Base-by-base conservation (phyloP, 2,113 vertebrate genomes). In the Phylloscopus trochilus region DNA sequence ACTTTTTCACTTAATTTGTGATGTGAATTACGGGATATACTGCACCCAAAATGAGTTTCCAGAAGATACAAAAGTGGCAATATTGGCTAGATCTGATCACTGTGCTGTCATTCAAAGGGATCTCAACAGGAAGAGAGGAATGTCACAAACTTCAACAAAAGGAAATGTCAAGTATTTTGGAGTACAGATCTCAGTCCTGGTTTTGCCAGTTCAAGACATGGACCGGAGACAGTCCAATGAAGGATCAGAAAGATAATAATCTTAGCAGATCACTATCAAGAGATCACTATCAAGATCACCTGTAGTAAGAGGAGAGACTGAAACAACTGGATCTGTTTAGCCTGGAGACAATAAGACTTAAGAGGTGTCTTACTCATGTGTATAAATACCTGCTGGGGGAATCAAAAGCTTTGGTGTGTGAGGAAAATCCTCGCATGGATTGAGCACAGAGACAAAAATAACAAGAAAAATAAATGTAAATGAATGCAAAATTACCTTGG, bases 311-410 rank as follows among this genome's bases (percentile, higher is more conserved):
- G 41, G 8, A 77, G n/a, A 84, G 46, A 4, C 27, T 87, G 31
- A 90, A 37, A 47, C 3, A 90, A 16, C 10, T 47, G 13, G 9
- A n/a, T 35, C 15, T 91, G 31, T 74, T 84, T 77, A 81, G 22
- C 24, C 24, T 77, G 11, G 4, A 56, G 24, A 43, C 2, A 26
- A 44, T 41, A 52, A n/a, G 3, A 3, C 12, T 66, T 9, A 62
- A 59, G 41, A 41, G 3, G 7, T 10, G 41, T 53, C 8, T 64
- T 70, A 30, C 17, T 72, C 0, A 3, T 16, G 0, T 28, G 0
- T 20, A 27, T 31, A 85, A 46, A 66, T 28, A 35, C 11, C 21
- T 58, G 24, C 44, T 23, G 9, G 4, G 6, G 18, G 11, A 67
- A 28, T 39, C 0, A 1, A 51, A 4, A 16, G 10, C 1, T 81